Evolutionary conservation across 2,113 vertebrate species (phyloP), one percentile per base, ranked within the genome.

Genomic region (Pogonocichla stellata): DNA sequence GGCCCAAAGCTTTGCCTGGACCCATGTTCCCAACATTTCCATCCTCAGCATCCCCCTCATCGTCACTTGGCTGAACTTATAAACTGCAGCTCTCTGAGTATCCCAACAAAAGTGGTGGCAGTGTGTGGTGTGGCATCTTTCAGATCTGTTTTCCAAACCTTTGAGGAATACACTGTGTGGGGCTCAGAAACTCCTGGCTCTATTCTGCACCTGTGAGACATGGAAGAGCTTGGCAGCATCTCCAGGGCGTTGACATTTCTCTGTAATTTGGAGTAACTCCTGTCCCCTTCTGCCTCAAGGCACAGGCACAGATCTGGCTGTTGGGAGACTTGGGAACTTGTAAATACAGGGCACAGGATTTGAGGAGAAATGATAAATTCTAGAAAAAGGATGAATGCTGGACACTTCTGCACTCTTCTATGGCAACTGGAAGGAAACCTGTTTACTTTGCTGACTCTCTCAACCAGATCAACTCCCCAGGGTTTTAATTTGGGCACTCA

Each of bases 1-100:
- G 66, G 61, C 97, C 57, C 93, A 86, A 28, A 96, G 86, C 88
- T 89, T 38, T 84, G 93, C 88, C 73, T 89, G 95, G 72, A 71
- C 19, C 29, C 84, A 0, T 0, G 4, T 96, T 73, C 95, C 96
- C 51, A 74, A 82, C 0, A 2, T 88, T 57, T 95, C 86, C 14
- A 11, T 92, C 62, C 80, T 97, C 4, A 12, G 92, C 62, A 70
- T 97, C 56, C 80, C 96, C 20, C 70, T 97, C 42, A 2, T 97
- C 0, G 1, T 96, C 72, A 82, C 84, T 43, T 97, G 96, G 95
- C 79, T 96, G 86, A 97, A 91, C 33, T 86, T 91, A 64, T 58
- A 38, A 90, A 58, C 57, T 18, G 43, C 69, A 93, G 73, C 36
- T 69, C 85, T 71, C 80, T 60, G 50, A 86, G 77, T 61, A 29